A percentile compares a stretch with the other conserved stretches of the same genome.
These are phyloP conservation scores for Lypha dubia DNA, from an alignment of 2,888 invertebrate species.

Conservation along the genomic window DNA sequence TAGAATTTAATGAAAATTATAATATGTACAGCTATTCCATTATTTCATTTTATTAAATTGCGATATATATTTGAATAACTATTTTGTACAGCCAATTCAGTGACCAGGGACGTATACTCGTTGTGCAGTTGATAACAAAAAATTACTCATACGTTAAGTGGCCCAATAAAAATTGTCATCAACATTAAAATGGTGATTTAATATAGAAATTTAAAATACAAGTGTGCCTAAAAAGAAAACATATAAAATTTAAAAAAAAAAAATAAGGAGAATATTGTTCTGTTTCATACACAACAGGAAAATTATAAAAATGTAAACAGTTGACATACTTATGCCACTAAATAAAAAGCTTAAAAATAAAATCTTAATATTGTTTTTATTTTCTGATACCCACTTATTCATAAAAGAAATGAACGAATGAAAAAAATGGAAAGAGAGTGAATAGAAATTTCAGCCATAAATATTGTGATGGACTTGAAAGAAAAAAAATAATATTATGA, in stretches of 20 bases:
- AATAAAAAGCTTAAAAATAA: background rate
- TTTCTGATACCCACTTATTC: background rate
- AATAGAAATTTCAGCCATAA: background rate
- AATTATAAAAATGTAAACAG: background rate
- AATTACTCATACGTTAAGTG: slow-evolving; percentile 11
- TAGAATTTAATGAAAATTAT: background rate
- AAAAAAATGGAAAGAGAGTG: background rate
- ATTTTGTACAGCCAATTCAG: background rate
- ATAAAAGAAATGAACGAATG: background rate
- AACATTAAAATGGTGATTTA: background rate
- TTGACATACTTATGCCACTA: slow-evolving; percentile 14
- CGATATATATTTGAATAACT: background rate
- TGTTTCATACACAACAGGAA: background rate
- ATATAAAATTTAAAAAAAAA: background rate
- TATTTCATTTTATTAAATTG: background rate
- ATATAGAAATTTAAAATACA: background rate
- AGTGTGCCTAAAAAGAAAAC: background rate
- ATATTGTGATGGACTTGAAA: background rate
- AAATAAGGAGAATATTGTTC: background rate
- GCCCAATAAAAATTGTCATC: background rate
- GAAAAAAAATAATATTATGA: background rate
- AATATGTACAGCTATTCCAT: no score
- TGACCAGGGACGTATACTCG: background rate
- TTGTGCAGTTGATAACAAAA: background rate
- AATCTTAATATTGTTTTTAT: background rate